Evolutionary conservation across 2,888 invertebrate species (phyloP).

Genomic region (Chouioia cunea): DNA sequence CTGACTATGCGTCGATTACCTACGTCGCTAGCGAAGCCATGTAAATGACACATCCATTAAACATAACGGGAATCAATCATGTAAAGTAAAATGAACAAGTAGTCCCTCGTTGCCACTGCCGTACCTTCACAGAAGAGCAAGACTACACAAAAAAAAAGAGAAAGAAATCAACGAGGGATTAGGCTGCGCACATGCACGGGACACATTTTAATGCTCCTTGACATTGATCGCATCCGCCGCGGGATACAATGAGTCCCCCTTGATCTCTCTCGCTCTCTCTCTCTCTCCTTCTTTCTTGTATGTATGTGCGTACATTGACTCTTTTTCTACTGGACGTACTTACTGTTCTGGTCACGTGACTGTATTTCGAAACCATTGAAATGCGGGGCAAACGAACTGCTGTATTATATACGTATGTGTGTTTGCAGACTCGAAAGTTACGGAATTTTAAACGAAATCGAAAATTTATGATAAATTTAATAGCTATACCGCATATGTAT

Average conservation of each 20-base stretch:
- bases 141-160: not conserved
- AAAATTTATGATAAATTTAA: slow-evolving; percentile 42
- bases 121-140: slow-evolving; percentile 19
- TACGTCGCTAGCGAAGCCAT: slow-evolving; percentile 10
- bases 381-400: slow-evolving; percentile 30
- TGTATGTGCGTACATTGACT: slow-evolving; percentile 2
- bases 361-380: slow-evolving; percentile 20
- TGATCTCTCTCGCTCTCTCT: too few relatives aligned
- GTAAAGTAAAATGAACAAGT: slow-evolving; percentile 27
- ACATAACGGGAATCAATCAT: slow-evolving; percentile 26
- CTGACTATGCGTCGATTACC: too few relatives aligned
- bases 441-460: slow-evolving; percentile 26
- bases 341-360: slow-evolving; percentile 24
- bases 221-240: slow-evolving; percentile 37
- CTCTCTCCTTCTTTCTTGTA: too few relatives aligned
- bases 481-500: not conserved
- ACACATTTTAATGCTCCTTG: slow-evolving; percentile 41
- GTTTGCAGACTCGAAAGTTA: not conserved
- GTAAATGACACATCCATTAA: slow-evolving; percentile 44
- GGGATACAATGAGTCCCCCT: not conserved
- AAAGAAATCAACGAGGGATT: slow-evolving; percentile 19
- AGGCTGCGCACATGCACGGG: not conserved
- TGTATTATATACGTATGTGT: slow-evolving; percentile 12
- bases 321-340: slow-evolving; percentile 6
- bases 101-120: not conserved